Conservation (phyloP, 23 tunicate genomes). For the Styela clava region DNA sequence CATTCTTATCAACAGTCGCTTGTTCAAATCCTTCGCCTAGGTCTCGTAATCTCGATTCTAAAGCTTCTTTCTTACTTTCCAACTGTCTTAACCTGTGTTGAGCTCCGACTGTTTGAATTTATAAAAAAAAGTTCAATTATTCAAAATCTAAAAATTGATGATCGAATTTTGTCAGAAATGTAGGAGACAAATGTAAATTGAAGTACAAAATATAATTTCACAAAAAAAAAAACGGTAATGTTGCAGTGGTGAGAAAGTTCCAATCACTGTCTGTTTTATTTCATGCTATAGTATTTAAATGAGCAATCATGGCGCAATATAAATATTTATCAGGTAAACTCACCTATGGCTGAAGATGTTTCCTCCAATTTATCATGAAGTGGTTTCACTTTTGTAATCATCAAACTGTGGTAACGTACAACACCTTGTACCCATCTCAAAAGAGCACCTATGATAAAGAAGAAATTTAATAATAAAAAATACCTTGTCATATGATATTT, state of each 20-base stretch:
- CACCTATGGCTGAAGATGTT: slow-evolving; percentile 80
- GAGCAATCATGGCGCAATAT: too few relatives aligned
- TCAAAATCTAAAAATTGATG: neutral
- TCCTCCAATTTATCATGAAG: slow-evolving; percentile 68
- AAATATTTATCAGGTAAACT: too few relatives aligned
- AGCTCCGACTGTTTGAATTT: slow-evolving; percentile 72
- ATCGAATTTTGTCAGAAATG: neutral
- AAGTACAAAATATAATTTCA: too few relatives aligned
- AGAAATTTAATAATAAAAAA: neutral
- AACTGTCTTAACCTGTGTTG: slow-evolving; percentile 79
- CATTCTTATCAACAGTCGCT: slow-evolving; percentile 91
- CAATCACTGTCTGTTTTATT: too few relatives aligned
- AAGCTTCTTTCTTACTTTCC: slow-evolving; percentile 82
- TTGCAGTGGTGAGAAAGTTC: too few relatives aligned
- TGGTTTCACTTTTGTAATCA: slow-evolving; percentile 77
- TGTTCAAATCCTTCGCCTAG: slow-evolving; percentile 85
- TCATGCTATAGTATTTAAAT: too few relatives aligned
- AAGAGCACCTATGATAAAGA: slow-evolving; percentile 45
- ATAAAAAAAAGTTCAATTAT: neutral
- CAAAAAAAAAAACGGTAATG: too few relatives aligned
- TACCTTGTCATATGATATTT: neutral
- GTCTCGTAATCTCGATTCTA: slow-evolving; percentile 81
- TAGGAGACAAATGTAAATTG: too few relatives aligned
- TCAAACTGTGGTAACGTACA: slow-evolving; percentile 66
- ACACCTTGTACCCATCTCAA: slow-evolving; percentile 92